Evolutionary conservation across 2,113 vertebrate genomes (phyloP).

Genomic region (Zosterops borbonicus): DNA sequence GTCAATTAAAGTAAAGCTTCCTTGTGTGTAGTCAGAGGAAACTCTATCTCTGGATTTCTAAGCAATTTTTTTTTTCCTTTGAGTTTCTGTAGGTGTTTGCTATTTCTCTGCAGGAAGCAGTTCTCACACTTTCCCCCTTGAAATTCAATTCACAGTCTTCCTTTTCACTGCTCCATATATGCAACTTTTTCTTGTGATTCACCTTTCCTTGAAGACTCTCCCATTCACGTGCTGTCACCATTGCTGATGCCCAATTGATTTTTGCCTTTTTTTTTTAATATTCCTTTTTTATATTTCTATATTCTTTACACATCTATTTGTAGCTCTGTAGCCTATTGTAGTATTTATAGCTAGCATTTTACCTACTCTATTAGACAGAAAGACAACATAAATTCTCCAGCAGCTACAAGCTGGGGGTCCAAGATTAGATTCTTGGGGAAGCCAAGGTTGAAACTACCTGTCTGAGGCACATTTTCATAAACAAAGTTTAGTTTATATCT

Average conservation of each 20-base stretch:
- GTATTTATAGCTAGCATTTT: not conserved
- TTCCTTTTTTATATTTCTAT: not conserved
- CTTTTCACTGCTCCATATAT: not conserved
- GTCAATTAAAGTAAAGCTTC: not conserved
- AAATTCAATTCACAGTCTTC: not conserved
- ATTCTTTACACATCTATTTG: not conserved
- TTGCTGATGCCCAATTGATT: not conserved
- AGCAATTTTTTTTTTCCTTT: not conserved
- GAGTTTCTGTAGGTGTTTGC: not conserved
- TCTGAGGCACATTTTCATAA: not conserved
- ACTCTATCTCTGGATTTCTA: not conserved
- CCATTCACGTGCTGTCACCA: fast-evolving
- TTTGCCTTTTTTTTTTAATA: not conserved
- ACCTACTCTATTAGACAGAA: not conserved
- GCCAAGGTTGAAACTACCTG: not conserved
- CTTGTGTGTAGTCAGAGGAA: not conserved
- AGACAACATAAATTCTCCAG: not conserved
- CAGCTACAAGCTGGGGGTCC: not conserved
- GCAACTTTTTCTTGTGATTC: not conserved
- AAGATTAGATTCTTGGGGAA: not conserved
- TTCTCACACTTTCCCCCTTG: not conserved
- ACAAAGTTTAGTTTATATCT: not conserved
- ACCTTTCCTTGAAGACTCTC: not conserved
- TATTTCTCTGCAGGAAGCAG: not conserved
- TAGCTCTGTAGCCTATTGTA: not conserved